Percentiles rank a stretch among this genome's conserved stretches.
phyloP scores from a whole-genome alignment of 2,797 vertebrate species.

The Enteromius trimaculatus region DNA sequence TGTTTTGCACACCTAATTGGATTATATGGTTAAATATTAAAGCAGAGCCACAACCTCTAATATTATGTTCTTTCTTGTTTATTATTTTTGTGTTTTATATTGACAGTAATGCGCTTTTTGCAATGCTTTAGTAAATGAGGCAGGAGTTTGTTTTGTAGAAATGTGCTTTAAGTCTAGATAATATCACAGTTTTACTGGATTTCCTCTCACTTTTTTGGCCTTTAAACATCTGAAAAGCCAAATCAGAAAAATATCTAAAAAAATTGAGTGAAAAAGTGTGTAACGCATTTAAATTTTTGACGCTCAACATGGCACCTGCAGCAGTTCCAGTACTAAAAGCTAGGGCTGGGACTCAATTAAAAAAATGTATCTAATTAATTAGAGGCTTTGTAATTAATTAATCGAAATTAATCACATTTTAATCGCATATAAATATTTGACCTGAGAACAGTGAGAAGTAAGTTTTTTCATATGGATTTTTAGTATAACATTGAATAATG shows the following conservation, averaged over 20 bases:
- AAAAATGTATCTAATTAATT: too few relatives aligned
- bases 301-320: background rate
- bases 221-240: background rate
- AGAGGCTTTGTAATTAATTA: too few relatives aligned
- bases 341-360: too few relatives aligned
- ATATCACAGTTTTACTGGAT: background rate
- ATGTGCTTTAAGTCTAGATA: background rate
- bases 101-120: background rate
- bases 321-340: background rate
- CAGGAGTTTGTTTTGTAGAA: constrained; percentile 1
- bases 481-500: too few relatives aligned
- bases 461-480: too few relatives aligned
- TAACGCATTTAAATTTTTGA: background rate
- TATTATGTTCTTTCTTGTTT: background rate
- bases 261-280: background rate
- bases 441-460: too few relatives aligned
- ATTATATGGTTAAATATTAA: background rate
- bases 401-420: too few relatives aligned
- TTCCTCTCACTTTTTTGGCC: background rate
- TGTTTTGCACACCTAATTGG: background rate
- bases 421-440: too few relatives aligned
- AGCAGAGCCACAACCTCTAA: background rate
- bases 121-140: background rate
- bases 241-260: background rate
- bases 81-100: background rate